Base-by-base conservation (phyloP, 2,113 vertebrate genomes). In the Seriola dumerili region DNA sequence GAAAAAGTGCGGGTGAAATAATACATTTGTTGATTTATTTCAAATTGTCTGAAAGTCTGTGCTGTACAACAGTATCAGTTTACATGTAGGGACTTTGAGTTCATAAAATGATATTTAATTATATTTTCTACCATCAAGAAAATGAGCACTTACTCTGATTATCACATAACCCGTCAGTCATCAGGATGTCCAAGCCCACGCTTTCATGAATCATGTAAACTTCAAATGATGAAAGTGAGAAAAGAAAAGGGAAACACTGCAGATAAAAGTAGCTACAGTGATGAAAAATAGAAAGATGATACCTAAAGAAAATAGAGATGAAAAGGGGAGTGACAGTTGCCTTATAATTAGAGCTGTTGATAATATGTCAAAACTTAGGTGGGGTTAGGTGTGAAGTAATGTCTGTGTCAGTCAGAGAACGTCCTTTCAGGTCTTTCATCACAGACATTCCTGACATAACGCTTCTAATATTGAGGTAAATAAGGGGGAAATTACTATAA, bases 381-480 rank as follows among this genome's bases (percentile, higher is more conserved):
- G 38, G 58, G 32, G 38, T 63, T 8, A 23, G 23, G 19, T 61
- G 29, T 84, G 75, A 73, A 38, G 75, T 68, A 67, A 84, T 32
- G 48, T 64, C 64, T 79, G 4, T 5, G 4, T 46, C 40, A 50
- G 78, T 17, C 19, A 63, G 2, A 58, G 32, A 46, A 59, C 17
- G 8, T 54, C 52, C 21, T 54, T 29, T 8, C 52, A 44, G 17
- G 2, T 70, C n/a, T 66, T 40, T 61, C 44, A 84, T 78, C 50
- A 52, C 21, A 71, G 7, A 71, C 58, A 14, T 10, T 4, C 21
- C 2, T 14, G 36, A 62, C 34, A 36, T n/a, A 10, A 25, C 8
- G 21, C 64, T 36, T 13, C 1, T 40, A 36, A 62, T 42, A 38
- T 21, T 5, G 29, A 54, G 2, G 5, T 14, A 38, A 38, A 46